phyloP scores from a whole-genome alignment of 2,113 vertebrate genomes.

The Variabilichromis moorii region DNA sequence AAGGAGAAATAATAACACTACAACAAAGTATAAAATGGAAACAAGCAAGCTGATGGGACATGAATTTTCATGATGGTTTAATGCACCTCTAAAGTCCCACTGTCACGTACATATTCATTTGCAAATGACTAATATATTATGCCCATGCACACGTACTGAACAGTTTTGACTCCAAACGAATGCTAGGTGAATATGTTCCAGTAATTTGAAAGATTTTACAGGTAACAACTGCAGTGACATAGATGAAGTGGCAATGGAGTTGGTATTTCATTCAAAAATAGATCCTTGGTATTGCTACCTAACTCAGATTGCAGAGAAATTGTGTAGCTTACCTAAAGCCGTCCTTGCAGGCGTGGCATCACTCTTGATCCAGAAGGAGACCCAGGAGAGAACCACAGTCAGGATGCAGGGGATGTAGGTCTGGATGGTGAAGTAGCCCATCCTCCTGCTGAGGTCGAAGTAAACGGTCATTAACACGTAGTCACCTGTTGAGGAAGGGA shows the following conservation, averaged over 20 bases:
- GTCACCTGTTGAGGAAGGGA: constrained; percentile 74
- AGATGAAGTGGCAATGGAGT: neutral
- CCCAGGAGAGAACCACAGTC: constrained; percentile 95
- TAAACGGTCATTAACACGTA: constrained; percentile 95
- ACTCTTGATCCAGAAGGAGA: constrained; percentile 98
- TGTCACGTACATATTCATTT: neutral
- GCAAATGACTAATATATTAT: neutral
- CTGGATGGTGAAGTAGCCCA: constrained; percentile 98
- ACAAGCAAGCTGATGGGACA: neutral
- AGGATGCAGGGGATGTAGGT: constrained; percentile 96
- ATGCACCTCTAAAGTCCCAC: neutral
- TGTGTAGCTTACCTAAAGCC: constrained; percentile 76
- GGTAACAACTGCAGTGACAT: neutral
- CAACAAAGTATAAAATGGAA: neutral
- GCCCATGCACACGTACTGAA: neutral
- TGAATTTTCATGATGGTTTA: neutral
- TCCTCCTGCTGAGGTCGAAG: constrained; percentile 92
- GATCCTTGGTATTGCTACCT: neutral
- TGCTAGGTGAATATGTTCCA: neutral
- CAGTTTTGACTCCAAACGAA: neutral
- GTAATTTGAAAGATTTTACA: neutral
- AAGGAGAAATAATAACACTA: neutral
- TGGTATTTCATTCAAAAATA: neutral
- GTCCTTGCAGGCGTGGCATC: constrained; percentile 93
- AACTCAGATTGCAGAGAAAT: neutral